phyloP scores from a whole-genome alignment of 1,140 invertebrate species.

The Drosophila equinoxialis region DNA sequence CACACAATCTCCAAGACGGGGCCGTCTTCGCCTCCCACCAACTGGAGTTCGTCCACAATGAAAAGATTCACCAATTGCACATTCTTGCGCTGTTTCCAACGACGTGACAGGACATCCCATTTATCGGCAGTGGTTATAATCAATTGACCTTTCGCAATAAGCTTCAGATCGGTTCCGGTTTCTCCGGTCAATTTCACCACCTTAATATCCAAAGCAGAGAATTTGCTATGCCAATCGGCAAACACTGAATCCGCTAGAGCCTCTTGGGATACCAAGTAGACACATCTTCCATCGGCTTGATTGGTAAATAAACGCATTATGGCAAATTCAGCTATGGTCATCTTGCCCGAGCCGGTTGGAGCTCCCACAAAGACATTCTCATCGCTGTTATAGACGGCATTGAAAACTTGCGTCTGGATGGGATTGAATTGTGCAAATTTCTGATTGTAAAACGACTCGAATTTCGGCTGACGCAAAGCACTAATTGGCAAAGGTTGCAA shows the following conservation, averaged over 20 bases:
- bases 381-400: slow-evolving; percentile 98
- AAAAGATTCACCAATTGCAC: slow-evolving; percentile 99
- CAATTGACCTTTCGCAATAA: slow-evolving; percentile 95
- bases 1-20: slow-evolving; percentile 98
- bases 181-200: slow-evolving; percentile 98
- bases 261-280: slow-evolving; percentile 97
- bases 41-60: slow-evolving; percentile 98
- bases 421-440: slow-evolving; percentile 98
- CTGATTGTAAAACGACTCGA: slow-evolving; percentile 93
- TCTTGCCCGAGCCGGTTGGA: slow-evolving; percentile 98
- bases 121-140: slow-evolving; percentile 98
- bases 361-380: slow-evolving; percentile 99
- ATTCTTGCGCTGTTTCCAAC: slow-evolving; percentile 99
- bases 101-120: slow-evolving; percentile 98
- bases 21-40: slow-evolving; percentile 94
- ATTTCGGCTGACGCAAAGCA: slow-evolving; percentile 92
- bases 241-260: slow-evolving; percentile 96
- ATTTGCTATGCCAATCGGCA: slow-evolving; percentile 95
- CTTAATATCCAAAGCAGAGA: slow-evolving; percentile 87
- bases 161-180: slow-evolving; percentile 97
- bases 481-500: slow-evolving; percentile 97
- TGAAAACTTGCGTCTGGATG: slow-evolving; percentile 99
- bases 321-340: slow-evolving; percentile 98
- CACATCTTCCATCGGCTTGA: slow-evolving; percentile 89
- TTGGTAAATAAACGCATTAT: slow-evolving; percentile 94